Evolutionary conservation across 1,140 invertebrate species (phyloP).

Genomic region (Drosophila albomicans): DNA sequence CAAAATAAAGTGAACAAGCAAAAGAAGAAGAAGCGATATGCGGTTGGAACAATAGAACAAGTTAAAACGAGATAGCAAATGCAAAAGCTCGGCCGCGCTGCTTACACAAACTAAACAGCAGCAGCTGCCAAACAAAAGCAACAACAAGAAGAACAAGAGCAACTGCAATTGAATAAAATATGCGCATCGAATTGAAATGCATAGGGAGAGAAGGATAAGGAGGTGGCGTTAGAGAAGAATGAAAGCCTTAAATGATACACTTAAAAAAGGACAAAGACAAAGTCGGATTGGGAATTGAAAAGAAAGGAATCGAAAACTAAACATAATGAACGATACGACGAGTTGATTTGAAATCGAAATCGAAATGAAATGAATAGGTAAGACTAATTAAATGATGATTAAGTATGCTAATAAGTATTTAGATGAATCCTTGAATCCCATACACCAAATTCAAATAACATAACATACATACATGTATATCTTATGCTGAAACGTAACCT

Average conservation of each 20-base stretch:
- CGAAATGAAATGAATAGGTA: not conserved
- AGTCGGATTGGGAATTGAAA: not conserved
- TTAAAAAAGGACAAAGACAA: not conserved
- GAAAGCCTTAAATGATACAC: not conserved
- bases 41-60: conserved; percentile 5
- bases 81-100: not conserved
- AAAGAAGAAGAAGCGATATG: not conserved
- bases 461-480: not conserved
- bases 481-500: not conserved
- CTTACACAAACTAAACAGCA: not conserved
- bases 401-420: not conserved
- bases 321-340: not conserved
- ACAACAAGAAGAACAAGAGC: conserved; percentile 1
- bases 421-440: not conserved
- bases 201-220: not conserved
- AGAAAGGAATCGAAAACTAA: not conserved
- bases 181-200: not conserved
- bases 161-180: not conserved
- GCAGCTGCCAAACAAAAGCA: not conserved
- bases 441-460: not conserved
- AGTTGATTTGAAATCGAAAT: not conserved
- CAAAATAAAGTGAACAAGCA: not conserved
- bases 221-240: not conserved
- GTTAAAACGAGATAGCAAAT: not conserved
- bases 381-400: conserved; percentile 2